Evolutionary conservation across 2,888 invertebrate genomes (phyloP).

Genomic region (Rhorus exstirpatorius): DNA sequence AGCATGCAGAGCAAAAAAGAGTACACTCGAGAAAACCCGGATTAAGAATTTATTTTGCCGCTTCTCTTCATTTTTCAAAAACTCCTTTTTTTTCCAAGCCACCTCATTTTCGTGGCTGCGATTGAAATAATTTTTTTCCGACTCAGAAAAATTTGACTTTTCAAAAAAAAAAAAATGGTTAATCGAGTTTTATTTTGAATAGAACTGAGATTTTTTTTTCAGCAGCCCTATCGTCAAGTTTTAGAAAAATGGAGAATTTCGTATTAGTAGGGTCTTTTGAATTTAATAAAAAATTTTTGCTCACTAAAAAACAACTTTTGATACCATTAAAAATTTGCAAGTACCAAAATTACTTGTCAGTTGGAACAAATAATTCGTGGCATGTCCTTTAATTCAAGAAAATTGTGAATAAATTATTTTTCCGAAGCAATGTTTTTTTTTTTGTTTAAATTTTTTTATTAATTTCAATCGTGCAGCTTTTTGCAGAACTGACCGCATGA

Average conservation of each 20-base stretch:
- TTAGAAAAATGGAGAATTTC: too few relatives aligned
- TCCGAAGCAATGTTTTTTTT: constrained; percentile 30
- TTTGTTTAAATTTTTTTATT: background rate
- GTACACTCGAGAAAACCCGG: too few relatives aligned
- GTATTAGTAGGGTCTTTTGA: background rate
- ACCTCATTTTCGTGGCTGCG: background rate
- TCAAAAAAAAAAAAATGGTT: background rate
- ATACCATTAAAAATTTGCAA: background rate
- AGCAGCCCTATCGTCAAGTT: background rate
- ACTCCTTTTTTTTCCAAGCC: background rate
- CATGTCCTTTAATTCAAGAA: too few relatives aligned
- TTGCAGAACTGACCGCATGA: background rate
- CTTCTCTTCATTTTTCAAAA: background rate
- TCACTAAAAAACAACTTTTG: too few relatives aligned
- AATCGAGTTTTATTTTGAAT: background rate
- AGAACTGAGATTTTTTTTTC: background rate
- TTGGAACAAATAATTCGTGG: too few relatives aligned
- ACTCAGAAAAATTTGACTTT: too few relatives aligned
- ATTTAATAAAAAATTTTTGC: background rate
- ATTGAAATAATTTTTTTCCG: too few relatives aligned
- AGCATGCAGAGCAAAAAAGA: too few relatives aligned
- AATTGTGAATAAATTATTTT: too few relatives aligned
- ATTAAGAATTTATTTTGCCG: too few relatives aligned
- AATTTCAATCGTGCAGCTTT: background rate
- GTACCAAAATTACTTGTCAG: too few relatives aligned